Evolutionary conservation across 1,140 invertebrate species (phyloP), one percentile per base, ranked within the genome.

Genomic region (Sinella curviseta): DNA sequence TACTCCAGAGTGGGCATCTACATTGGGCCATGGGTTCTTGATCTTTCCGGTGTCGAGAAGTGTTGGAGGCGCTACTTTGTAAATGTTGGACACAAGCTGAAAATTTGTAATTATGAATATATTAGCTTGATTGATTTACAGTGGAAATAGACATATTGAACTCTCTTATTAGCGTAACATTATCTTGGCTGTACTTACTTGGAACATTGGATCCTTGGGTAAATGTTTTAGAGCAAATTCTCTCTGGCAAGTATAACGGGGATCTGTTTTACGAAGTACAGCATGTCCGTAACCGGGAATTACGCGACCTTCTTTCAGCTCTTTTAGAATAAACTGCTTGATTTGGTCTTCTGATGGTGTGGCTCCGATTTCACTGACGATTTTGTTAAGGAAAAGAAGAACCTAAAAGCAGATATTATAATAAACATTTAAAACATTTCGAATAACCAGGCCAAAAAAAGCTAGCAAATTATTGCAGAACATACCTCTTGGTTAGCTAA

Each of bases 11-110:
- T 98, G 97, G 70, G 97, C 96, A 88, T 99, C 97, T 84, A 99
- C 97, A 89, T 99, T 99, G 78, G 97, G 97, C 96, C 96, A 99
- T 78, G 97, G 97, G 90, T 99, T 99, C 90, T 97, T 97, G 12
- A 97, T 96, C 88, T 99, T 99, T 85, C 97, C 97, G 81, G 95
- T 94, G 86, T 97, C 95, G 80, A 94, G 90, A 16, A 99, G 92
- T 83, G 98, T 93, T 82, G 95, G 94, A 0, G 97, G 97, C 67
- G 97, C 96, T 39, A 98, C 90, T 86, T 97, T 96, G 91, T 97
- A 99, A n/a, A 96, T 89, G 86, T 95, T 93, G 1, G 94, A 92
- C 30, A 98, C 95, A 84, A 97, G 88, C 90, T 92, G 39, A 36
- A 75, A 26, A 39, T 8, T 26, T 24, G 24, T 39, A 17, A 8